These are phyloP conservation scores for Habrosyne pyritoides DNA, from an alignment of 2,888 invertebrate species.

Conservation along the genomic window DNA sequence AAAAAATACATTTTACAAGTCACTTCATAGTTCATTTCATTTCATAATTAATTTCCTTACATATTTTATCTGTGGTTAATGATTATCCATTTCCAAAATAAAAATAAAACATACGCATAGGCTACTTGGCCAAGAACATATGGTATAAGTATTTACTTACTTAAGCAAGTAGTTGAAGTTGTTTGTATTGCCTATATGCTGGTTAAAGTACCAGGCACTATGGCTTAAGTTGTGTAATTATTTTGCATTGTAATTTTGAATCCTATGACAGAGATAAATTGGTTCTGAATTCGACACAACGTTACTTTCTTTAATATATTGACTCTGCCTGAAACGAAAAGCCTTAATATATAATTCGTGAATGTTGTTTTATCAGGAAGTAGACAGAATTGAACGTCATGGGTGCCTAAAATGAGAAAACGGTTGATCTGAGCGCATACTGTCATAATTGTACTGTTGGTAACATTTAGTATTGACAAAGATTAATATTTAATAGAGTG, in stretches of 20 bases:
- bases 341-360: background rate
- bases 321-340: background rate
- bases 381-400: background rate
- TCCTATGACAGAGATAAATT: background rate
- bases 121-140: too few species aligned
- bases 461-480: background rate
- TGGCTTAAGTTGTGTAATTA: background rate
- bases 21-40: too few species aligned
- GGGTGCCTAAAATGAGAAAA: background rate
- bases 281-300: background rate
- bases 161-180: too few species aligned
- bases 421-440: background rate
- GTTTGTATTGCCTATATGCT: too few species aligned
- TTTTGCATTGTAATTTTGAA: background rate
- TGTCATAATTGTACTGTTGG: background rate
- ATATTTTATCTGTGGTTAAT: too few species aligned
- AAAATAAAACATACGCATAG: too few species aligned
- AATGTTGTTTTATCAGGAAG: constrained; percentile 1
- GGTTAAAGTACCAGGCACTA: too few species aligned
- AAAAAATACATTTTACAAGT: too few species aligned
- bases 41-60: too few species aligned
- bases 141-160: too few species aligned
- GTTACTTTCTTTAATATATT: background rate
- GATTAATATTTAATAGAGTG: background rate
- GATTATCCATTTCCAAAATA: too few species aligned